Evolutionary conservation across 2,113 vertebrate species (phyloP), one percentile per base, ranked within the genome.

Genomic region (Gulo gulo): DNA sequence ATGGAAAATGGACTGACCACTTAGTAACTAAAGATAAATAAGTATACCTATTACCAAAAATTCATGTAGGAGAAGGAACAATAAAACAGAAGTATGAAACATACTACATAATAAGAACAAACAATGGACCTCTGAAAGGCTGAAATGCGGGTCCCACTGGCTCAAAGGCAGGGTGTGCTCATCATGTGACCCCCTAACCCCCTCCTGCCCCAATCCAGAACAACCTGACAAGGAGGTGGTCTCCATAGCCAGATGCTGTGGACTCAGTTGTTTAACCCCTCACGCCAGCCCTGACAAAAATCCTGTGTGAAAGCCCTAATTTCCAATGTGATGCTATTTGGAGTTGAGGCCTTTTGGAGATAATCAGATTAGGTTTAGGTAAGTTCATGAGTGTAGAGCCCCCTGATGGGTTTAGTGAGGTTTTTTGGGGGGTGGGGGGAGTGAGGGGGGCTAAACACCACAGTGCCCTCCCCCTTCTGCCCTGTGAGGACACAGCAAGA

Each of bases 11-110:
- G 78, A 78, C 59, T 57, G 3, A 16, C 2, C 36, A 5, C 31
- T 29, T 79, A 39, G 14, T 63, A 92, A 82, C 13, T 71, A 78
- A 76, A 55, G 50, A 92, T 88, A 50, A 74, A 34, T 9, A 81
- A 57, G 4, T 15, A 61, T 12, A 67, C 1, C 20, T 83, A 16
- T 59, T 80, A 36, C 34, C 7, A 52, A 74, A 74, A 42, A 16
- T 24, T 23, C 31, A 18, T 42, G 36, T 57, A 36, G 36, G 31
- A 36, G 9, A 81, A 29, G 2, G 18, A 79, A 47, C 1, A 14
- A 55, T 39, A 63, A 61, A 57, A 57, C n/a, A 4, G 39, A 86
- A 52, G 5, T 7, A 59, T 57, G 23, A 69, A 59, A 45, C 7
- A 39, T 24, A 23, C 18, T 3, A 39, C 11, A 12, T 45, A 73